Evolutionary conservation across 2,113 vertebrate species (phyloP).

Genomic region (Grantiella picta): DNA sequence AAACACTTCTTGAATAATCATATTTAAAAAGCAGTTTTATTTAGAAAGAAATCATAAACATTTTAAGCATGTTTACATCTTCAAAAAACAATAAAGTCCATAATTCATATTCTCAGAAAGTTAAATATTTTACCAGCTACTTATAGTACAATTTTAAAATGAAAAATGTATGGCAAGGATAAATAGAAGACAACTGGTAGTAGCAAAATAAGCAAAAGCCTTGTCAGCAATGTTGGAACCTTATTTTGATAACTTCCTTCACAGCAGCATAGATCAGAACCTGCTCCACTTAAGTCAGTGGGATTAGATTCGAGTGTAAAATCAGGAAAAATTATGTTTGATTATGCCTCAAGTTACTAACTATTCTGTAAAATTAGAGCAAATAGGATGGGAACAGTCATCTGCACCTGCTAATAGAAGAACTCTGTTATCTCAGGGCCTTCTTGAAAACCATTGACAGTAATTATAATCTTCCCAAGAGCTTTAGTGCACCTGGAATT

Average conservation of each 20-base stretch:
- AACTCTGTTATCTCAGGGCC: neutral
- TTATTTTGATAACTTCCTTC: neutral
- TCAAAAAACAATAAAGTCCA: neutral
- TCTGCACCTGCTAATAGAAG: neutral
- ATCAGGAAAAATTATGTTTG: conserved; percentile 7
- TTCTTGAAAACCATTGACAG: neutral
- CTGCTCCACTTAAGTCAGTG: neutral
- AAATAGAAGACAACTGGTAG: neutral
- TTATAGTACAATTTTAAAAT: neutral
- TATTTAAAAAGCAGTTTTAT: neutral
- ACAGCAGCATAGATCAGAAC: neutral
- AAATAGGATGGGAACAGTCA: neutral
- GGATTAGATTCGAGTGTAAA: neutral
- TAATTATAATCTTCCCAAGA: conserved; percentile 14
- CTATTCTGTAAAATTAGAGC: neutral
- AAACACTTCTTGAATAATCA: neutral
- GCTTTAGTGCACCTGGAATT: neutral
- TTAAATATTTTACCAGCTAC: neutral
- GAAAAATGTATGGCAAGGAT: neutral
- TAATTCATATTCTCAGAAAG: neutral
- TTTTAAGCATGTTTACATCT: neutral
- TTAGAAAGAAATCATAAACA: neutral
- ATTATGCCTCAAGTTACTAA: neutral
- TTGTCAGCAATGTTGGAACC: neutral
- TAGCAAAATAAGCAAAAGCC: neutral